Conservation (phyloP, 1,140 invertebrate species). For the Zaprionus tsacasi region DNA sequence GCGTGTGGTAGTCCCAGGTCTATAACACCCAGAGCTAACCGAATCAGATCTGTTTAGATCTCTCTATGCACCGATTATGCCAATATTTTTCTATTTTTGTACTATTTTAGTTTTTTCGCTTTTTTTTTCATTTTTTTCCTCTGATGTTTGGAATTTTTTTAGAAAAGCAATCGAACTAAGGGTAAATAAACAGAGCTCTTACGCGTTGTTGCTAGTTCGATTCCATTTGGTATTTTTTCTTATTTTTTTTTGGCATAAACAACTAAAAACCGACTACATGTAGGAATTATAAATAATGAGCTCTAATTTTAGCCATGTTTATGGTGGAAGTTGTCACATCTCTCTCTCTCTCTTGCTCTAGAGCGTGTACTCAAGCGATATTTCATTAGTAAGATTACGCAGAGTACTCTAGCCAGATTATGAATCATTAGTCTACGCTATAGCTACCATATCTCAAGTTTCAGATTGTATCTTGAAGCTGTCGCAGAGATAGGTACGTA, state of each 20-base stretch:
- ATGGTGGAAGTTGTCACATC: constrained; percentile 20
- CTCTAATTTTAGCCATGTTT: constrained; percentile 38
- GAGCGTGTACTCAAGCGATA: background rate
- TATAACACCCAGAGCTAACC: background rate
- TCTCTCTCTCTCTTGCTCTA: background rate
- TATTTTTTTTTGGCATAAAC: too few relatives aligned
- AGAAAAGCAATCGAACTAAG: constrained; percentile 10
- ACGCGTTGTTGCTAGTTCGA: background rate
- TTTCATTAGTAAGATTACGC: background rate
- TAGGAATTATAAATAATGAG: constrained; percentile 23
- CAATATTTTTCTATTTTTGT: constrained; percentile 29
- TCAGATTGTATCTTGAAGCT: background rate
- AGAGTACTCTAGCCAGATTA: background rate
- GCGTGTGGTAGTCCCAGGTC: background rate
- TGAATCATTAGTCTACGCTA: background rate
- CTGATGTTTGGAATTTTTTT: constrained; percentile 13
- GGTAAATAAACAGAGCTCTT: constrained; percentile 18
- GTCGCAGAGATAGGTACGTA: too few relatives aligned
- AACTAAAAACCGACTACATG: background rate
- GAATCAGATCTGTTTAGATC: background rate
- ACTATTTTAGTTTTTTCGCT: constrained; percentile 16
- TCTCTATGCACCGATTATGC: background rate
- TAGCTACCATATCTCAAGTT: background rate
- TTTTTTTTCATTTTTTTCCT: background rate
- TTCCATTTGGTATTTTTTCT: background rate